Base-by-base conservation (phyloP, 1,140 invertebrate genomes). In the Bombus impatiens region DNA sequence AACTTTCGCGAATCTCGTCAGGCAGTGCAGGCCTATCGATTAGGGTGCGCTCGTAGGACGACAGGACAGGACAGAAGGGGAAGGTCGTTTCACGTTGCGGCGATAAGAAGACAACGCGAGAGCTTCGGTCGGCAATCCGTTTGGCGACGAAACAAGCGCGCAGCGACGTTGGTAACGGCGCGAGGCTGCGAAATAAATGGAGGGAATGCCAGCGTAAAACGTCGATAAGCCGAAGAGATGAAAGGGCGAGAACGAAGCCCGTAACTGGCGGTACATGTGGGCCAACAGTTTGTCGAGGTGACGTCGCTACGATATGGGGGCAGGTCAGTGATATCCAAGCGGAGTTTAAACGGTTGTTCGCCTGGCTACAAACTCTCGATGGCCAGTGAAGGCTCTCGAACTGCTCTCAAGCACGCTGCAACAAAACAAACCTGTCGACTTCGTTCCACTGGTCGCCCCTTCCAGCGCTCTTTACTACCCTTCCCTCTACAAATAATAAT, bases 311-410 rank as follows among this genome's bases (percentile, higher is more conserved):
- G 85, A 84, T 89, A 89, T 89, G 82, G 78, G 87, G 85, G 84
- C 68, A 89, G 89, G 89, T 90, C 89, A 90, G 89, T 90, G 86
- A 89, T 87, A 87, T 87, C 86, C 82, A 78, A 84, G 84, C 88
- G 72, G 80, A 88, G 88, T 90, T 90, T 90, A 89, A 90, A 89
- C 84, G 89, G 86, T 89, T 86, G 84, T 89, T 90, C 89, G 88
- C 86, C 75, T 86, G 72, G 86, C 72, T 86, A 78, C 85, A 84
- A 86, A 78, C 81, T 86, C 81, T 83, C 81, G 74, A 65, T 77
- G 86, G 86, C 57, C 74, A 87, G 86, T 22, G 86, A 87, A 82
- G 74, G 86, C 86, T 87, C 81, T 87, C 81, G 86, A 87, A 84
- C 86, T 35, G 80, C 86, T 78, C 78, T 57, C 62, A 84, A 87